Base-by-base conservation (phyloP, 2,113 vertebrate genomes). In the Leptobrachium leishanense region DNA sequence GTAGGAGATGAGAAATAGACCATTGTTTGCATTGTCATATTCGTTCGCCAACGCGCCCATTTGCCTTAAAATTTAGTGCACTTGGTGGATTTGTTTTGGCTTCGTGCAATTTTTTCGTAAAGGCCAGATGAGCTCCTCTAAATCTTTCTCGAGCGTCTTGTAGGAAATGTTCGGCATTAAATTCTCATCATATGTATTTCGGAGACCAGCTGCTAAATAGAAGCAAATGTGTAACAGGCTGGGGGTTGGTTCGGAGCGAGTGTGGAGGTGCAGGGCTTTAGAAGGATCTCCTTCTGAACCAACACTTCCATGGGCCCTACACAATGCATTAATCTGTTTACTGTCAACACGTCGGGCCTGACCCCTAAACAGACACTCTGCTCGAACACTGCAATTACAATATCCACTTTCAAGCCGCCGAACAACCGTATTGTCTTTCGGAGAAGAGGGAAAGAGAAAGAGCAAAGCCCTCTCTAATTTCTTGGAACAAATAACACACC, bases 161-260 rank as follows among this genome's bases (percentile, higher is more conserved):
- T 74, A 67, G 77, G 77, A 80, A 80, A 80, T 74, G 77, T 80
- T 74, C 66, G 78, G 71, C 71, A 81, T 81, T 81, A 81, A 74
- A 81, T 81, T 67, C 78, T 74, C 78, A 81, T 74, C 72, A 62
- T 44, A 50, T 74, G 78, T 68, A 81, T 59, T 74, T 74, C 72
- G 20, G 53, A 20, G 78, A 81, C 44, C 78, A 81, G 65, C 78
- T 74, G 78, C 42, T 73, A 59, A 73, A 65, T 75, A 15, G 54
- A 84, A 85, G 79, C 4, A 3, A 39, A 55, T 57, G 40, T 74
- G 83, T 84, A 79, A 73, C 67, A 83, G 81, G 43, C 77, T 1
- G 15, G 10, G 81, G 74, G 68, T 73, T 10, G 8, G 77, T 82
- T 76, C 68, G 8, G 81, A 62, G 68, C 15, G 74, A 67, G 6